Conservation (phyloP, 2,888 invertebrate genomes). For the Papilio demoleus region DNA sequence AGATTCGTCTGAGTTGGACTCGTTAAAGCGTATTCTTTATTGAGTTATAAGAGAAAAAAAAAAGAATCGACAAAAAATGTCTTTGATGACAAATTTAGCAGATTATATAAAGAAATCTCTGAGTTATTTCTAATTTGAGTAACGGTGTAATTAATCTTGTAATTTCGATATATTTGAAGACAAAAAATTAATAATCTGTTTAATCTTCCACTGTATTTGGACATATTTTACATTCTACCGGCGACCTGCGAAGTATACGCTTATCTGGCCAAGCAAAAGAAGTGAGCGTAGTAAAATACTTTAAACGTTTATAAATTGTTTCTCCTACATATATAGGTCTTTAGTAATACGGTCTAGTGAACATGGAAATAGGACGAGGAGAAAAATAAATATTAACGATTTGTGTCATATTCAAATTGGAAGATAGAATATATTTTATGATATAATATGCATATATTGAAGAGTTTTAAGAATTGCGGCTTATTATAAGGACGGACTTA, state of each 20-base stretch:
- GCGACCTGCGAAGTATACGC: too few relatives aligned
- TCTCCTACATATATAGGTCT: too few relatives aligned
- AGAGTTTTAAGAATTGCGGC: not conserved
- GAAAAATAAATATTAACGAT: constrained; percentile 30
- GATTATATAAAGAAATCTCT: constrained; percentile 26
- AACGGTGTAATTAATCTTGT: constrained; percentile 10
- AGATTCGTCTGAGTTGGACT: constrained; percentile 33
- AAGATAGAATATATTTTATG: constrained; percentile 17
- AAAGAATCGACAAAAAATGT: constrained; percentile 20
- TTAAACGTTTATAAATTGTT: too few relatives aligned
- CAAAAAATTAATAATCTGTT: not conserved
- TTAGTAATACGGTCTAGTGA: constrained; percentile 22
- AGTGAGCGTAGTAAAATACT: too few relatives aligned
- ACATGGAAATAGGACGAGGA: constrained; percentile 30
- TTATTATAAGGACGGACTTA: not conserved
- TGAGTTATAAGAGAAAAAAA: constrained; percentile 33
- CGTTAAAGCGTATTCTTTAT: constrained; percentile 37
- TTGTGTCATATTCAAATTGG: constrained; percentile 27
- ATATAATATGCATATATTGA: constrained; percentile 2
- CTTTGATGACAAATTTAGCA: constrained; percentile 15
- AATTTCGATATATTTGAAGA: not conserved
- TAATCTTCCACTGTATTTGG: too few relatives aligned
- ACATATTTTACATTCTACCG: too few relatives aligned
- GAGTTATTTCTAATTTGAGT: constrained; percentile 22
- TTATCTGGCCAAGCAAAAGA: too few relatives aligned